Percentiles rank a stretch among this genome's conserved stretches.
Evolutionary conservation across 2,113 vertebrate genomes (phyloP).

Genomic region (Mustela lutreola): DNA sequence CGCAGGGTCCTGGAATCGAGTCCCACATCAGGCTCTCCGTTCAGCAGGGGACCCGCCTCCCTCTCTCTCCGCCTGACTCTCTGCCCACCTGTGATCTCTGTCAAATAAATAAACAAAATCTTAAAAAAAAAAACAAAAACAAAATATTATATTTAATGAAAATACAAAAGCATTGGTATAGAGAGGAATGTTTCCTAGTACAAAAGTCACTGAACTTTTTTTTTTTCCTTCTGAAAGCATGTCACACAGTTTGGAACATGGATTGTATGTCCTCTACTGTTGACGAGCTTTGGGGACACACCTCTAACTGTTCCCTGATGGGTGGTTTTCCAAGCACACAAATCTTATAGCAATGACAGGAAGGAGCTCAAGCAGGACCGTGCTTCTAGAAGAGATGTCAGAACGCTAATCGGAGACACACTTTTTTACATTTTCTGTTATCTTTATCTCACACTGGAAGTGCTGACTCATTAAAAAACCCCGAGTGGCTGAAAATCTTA

Average conservation of each 20-base stretch:
- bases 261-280: background rate
- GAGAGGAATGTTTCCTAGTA: background rate
- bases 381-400: background rate
- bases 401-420: background rate
- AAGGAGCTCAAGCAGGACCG: background rate
- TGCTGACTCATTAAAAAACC: background rate
- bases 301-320: background rate
- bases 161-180: background rate
- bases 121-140: background rate
- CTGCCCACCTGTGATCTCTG: too few species aligned
- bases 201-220: background rate
- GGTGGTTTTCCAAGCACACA: background rate
- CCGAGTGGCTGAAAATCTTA: background rate
- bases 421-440: background rate
- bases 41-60: too few species aligned
- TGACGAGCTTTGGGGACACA: background rate
- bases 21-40: too few species aligned
- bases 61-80: too few species aligned
- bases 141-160: slow-evolving; percentile 24
- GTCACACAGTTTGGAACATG: background rate
- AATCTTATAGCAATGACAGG: background rate
- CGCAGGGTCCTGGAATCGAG: too few species aligned
- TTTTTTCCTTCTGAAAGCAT: background rate
- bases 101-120: too few species aligned
- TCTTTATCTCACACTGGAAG: background rate